phyloP scores from a whole-genome alignment of 2,888 invertebrate species.

The Drosophila lutescens region DNA sequence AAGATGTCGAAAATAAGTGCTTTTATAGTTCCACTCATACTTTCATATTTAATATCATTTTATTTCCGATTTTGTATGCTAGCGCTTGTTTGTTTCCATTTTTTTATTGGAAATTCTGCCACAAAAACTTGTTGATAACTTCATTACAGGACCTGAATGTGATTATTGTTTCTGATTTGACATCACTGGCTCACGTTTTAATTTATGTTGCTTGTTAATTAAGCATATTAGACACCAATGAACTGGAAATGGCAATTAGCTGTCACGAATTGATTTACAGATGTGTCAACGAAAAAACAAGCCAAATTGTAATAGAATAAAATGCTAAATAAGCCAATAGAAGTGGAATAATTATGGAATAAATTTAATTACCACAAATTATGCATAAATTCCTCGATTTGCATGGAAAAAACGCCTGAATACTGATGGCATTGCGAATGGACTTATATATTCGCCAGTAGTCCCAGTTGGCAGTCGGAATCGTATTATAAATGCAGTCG shows the following conservation, averaged over 20 bases:
- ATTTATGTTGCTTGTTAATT: constrained; percentile 63
- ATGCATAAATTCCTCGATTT: constrained; percentile 3
- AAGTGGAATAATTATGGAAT: constrained; percentile 30
- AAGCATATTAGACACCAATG: constrained; percentile 64
- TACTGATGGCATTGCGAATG: constrained; percentile 2
- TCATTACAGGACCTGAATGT: constrained; percentile 32
- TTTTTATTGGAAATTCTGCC: neutral
- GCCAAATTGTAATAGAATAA: constrained; percentile 1
- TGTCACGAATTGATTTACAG: constrained; percentile 38
- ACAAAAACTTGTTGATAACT: constrained; percentile 42
- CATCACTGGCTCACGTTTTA: constrained; percentile 38
- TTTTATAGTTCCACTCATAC: neutral
- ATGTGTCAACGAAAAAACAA: constrained; percentile 14
- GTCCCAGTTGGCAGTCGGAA: constrained; percentile 1
- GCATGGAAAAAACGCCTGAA: constrained; percentile 6
- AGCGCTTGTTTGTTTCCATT: too few species aligned
- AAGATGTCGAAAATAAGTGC: neutral
- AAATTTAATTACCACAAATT: constrained; percentile 39
- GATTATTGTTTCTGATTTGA: constrained; percentile 8
- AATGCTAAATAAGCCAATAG: constrained; percentile 41
- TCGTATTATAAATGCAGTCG: constrained; percentile 18
- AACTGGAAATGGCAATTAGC: constrained; percentile 68
- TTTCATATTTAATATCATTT: neutral
- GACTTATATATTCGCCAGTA: neutral
- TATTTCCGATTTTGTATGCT: neutral